Percentiles rank a stretch among this genome's conserved stretches.
phyloP scores from a whole-genome alignment of 2,113 vertebrate species.

The Ibidorhyncha struthersii region DNA sequence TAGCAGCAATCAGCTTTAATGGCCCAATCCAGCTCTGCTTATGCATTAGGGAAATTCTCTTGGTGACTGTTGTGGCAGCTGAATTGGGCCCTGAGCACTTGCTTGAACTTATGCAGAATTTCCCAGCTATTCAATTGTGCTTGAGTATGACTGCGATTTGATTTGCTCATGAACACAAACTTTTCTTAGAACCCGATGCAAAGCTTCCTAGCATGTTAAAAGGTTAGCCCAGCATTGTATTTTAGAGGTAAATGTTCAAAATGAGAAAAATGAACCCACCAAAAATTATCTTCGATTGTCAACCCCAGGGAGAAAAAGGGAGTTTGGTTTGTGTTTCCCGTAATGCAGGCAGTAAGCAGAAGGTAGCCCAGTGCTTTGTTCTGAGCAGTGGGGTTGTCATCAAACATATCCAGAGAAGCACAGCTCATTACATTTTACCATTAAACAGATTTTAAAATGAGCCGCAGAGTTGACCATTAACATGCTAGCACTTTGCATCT shows the following conservation, averaged over 20 bases:
- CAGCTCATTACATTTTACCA: not conserved
- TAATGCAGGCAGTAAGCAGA: not conserved
- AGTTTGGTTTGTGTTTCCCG: not conserved
- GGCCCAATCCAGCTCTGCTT: slow-evolving; percentile 9
- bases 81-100: slow-evolving; percentile 5
- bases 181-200: not conserved
- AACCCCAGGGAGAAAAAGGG: not conserved
- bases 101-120: not conserved
- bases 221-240: not conserved
- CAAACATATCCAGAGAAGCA: not conserved
- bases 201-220: slow-evolving; percentile 31
- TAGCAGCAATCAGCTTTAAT: not conserved
- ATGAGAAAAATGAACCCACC: not conserved
- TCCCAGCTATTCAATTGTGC: not conserved
- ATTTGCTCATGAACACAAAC: not conserved
- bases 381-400: not conserved
- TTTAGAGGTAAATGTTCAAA: not conserved
- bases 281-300: not conserved
- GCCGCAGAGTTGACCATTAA: slow-evolving; percentile 1
- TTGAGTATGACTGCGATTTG: not conserved
- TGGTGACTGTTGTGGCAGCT: not conserved
- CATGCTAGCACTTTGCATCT: slow-evolving; percentile 30
- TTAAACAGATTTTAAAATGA: not conserved
- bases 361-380: not conserved
- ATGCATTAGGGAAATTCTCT: not conserved